Conservation (phyloP, 2,113 vertebrate species). For the Campylomormyrus numenius region DNA sequence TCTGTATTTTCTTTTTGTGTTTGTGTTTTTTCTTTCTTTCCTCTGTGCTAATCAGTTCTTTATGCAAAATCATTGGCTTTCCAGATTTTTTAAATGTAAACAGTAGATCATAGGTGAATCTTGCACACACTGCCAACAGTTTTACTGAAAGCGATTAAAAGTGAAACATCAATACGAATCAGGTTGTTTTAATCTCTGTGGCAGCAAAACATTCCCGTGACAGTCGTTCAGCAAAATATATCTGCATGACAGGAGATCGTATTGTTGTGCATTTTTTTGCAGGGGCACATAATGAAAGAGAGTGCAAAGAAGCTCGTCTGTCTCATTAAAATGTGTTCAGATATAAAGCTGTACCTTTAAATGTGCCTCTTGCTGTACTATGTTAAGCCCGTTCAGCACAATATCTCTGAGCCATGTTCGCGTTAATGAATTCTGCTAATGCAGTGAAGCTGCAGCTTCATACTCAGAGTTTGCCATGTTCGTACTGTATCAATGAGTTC, state of each 20-base stretch:
- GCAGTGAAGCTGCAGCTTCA: too few relatives aligned
- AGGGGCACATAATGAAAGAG: not conserved
- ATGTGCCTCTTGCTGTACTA: not conserved
- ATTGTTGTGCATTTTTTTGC: not conserved
- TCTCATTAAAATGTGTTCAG: not conserved
- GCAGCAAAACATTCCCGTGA: not conserved
- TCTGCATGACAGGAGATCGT: not conserved
- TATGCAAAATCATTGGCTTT: not conserved
- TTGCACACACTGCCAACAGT: not conserved
- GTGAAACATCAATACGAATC: not conserved
- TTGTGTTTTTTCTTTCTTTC: not conserved
- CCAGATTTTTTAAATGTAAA: not conserved
- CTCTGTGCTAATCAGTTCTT: not conserved
- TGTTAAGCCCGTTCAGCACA: not conserved
- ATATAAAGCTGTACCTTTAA: not conserved
- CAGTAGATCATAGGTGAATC: not conserved
- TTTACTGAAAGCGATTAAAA: not conserved
- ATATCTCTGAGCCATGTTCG: not conserved
- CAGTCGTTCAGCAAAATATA: not conserved
- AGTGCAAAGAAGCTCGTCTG: not conserved
- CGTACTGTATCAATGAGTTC: not conserved
- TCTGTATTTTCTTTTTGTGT: not conserved
- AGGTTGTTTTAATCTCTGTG: not conserved
- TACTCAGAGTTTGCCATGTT: not conserved
- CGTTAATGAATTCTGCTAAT: not conserved